Evolutionary conservation across 2,888 invertebrate species (phyloP), one percentile per base, ranked within the genome.

Genomic region (Cephus runcator): DNA sequence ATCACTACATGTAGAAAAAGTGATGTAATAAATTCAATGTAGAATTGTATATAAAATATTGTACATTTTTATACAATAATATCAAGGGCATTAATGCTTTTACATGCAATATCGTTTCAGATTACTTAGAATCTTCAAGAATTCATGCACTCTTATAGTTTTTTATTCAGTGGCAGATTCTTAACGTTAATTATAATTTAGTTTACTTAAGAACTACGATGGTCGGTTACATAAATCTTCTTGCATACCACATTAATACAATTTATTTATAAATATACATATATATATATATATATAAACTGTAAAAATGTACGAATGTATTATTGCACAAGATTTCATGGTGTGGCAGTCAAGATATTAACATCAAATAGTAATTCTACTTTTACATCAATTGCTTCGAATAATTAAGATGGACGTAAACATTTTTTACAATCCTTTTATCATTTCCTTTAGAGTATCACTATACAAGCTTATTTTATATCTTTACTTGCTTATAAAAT

Each of bases 1-100:
- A 83, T 83, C 81, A 80, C 80, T 83, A 40, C 34, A 31, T 77
- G 76, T 81, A 83, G 80, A 83, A 79, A 81, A 80, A 77, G 81
- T 81, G 73, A 76, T 83, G 81, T 84, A 83, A 84, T 84, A 85
- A 84, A 83, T 83, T 82, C 76, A 80, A 83, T 83, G 80, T 83
- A 84, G 80, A 83, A 84, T 82, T 80, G 77, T 79, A 80, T 34
- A 71, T 23, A 75, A 79, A 78, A 73, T 40, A 68, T 15, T 23
- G 34, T 68, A 71, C 6, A 30, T 71, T 30, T 34, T 71, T 71
- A 71, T 71, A 71, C 15, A 71, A 71, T 71, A 71, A 71, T 71
- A 71, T 71, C 34, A 33, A 71, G 34, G 34, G 71, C 71, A 71
- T 31, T 71, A 11, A 34, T 34, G 71, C 31, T 71, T 71, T 23